Evolutionary conservation across 2,113 vertebrate genomes (phyloP).

Genomic region (Danio rerio): GRCz12tu NC_133193.1:771501-772000

Average conservation of each 20-base stretch:
- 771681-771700: too few relatives aligned
- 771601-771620: not conserved
- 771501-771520: too few relatives aligned
- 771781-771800: too few relatives aligned
- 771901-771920: not conserved
- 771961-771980: not conserved
- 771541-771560: too few relatives aligned
- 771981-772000: not conserved
- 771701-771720: not conserved
- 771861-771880: not conserved
- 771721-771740: not conserved
- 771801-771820: too few relatives aligned
- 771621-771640: not conserved
- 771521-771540: too few relatives aligned
- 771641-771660: not conserved
- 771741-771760: not conserved
- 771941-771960: not conserved
- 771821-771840: not conserved
- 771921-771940: not conserved
- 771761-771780: not conserved
- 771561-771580: too few relatives aligned
- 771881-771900: not conserved
- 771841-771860: constrained; percentile 19
- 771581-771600: not conserved
- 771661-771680: too few relatives aligned